Evolutionary conservation across 2,113 vertebrate genomes (phyloP).

Genomic region (Machaerirhynchus nigripectus): DNA sequence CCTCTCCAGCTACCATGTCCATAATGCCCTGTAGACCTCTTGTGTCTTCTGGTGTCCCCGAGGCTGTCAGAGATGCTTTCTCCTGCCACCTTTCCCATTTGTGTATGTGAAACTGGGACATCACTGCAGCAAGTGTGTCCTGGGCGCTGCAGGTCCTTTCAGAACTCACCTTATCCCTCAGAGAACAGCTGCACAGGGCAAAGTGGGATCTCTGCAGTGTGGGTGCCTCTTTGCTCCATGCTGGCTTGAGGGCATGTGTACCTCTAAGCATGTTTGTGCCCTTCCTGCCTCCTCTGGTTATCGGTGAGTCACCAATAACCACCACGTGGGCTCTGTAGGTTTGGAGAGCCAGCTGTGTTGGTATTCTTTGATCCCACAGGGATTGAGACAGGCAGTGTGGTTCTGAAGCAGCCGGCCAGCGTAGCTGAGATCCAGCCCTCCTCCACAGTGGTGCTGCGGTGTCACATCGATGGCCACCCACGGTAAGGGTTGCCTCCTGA

Average conservation of each 20-base stretch:
- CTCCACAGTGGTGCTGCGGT: conserved; percentile 82
- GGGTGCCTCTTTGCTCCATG: neutral
- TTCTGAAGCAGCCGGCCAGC: conserved; percentile 84
- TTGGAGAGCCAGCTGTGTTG: neutral
- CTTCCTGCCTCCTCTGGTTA: neutral
- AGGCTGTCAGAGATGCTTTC: neutral
- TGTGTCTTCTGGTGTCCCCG: neutral
- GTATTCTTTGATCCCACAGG: conserved; percentile 69
- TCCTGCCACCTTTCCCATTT: neutral
- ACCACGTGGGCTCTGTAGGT: neutral
- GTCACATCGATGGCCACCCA: conserved; percentile 94
- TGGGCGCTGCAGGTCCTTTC: neutral
- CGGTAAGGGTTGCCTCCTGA: conserved; percentile 79
- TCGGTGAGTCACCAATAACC: neutral
- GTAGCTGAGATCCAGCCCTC: conserved; percentile 87
- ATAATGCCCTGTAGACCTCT: neutral
- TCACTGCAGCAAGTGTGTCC: neutral
- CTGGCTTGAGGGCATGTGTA: neutral
- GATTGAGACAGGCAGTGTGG: conserved; percentile 89
- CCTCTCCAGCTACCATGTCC: neutral
- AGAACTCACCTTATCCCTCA: neutral
- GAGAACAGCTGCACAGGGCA: neutral
- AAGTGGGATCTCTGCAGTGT: neutral
- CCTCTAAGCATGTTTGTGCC: neutral
- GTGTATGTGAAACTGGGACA: accelerated